phyloP scores from a whole-genome alignment of 1,140 invertebrate species.

The Bathynomus jamesi region DNA sequence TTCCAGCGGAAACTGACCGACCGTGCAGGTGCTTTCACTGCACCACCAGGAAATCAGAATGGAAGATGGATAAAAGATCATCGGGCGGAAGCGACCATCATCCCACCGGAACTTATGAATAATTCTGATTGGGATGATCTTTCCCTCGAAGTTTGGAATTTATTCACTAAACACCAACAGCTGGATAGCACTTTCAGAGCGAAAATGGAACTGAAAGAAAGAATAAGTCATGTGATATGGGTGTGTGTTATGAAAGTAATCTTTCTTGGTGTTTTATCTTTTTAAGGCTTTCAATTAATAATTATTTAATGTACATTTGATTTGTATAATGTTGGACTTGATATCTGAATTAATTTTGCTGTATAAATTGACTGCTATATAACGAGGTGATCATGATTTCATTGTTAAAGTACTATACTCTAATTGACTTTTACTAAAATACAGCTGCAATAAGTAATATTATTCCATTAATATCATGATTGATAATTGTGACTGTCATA shows the following conservation, averaged over 20 bases:
- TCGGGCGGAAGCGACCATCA: slow-evolving; percentile 15
- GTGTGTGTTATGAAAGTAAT: slow-evolving; percentile 49
- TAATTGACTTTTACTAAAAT: too few species aligned
- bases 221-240: slow-evolving; percentile 63
- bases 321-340: too few species aligned
- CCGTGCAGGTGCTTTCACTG: slow-evolving; percentile 22
- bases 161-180: slow-evolving; percentile 67
- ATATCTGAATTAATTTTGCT: too few species aligned
- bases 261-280: slow-evolving; percentile 5
- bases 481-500: neutral
- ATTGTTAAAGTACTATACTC: too few species aligned
- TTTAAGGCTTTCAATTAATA: slow-evolving; percentile 3
- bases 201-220: slow-evolving; percentile 74
- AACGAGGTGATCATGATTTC: too few species aligned
- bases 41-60: neutral
- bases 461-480: too few species aligned
- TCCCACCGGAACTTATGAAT: slow-evolving; percentile 16
- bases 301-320: too few species aligned
- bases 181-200: slow-evolving; percentile 65
- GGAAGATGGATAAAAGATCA: slow-evolving; percentile 3
- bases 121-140: slow-evolving; percentile 42
- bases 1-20: slow-evolving; percentile 12
- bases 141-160: slow-evolving; percentile 66
- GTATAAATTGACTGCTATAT: too few species aligned
- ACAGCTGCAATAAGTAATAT: too few species aligned